phyloP scores from a whole-genome alignment of 2,888 invertebrate genomes.

The Seira musarum region DNA sequence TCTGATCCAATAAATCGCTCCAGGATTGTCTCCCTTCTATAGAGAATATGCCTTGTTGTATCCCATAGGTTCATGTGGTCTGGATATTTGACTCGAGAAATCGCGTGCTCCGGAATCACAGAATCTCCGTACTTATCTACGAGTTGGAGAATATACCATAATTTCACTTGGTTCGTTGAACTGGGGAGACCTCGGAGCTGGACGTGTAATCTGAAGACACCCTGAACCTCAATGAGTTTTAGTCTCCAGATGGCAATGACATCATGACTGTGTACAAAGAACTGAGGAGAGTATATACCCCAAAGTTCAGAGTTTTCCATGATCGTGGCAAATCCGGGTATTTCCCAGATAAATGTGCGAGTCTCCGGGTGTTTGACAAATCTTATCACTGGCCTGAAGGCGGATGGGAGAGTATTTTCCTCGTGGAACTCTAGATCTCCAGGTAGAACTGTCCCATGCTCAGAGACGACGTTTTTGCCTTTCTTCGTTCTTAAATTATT shows the following conservation, averaged over 20 bases:
- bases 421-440: constrained; percentile 40
- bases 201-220: constrained; percentile 61
- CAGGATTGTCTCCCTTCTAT: constrained; percentile 52
- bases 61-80: constrained; percentile 59
- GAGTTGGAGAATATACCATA: constrained; percentile 57
- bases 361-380: constrained; percentile 50
- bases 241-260: constrained; percentile 58
- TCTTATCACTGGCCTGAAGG: constrained; percentile 35
- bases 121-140: constrained; percentile 58
- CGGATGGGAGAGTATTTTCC: constrained; percentile 11
- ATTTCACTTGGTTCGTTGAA: constrained; percentile 50
- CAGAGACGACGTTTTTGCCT: constrained; percentile 33
- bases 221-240: constrained; percentile 57
- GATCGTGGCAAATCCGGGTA: constrained; percentile 47
- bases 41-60: constrained; percentile 58
- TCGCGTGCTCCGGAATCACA: constrained; percentile 60
- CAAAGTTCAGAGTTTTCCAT: constrained; percentile 53
- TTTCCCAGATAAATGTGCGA: constrained; percentile 57
- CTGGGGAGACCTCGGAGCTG: constrained; percentile 57
- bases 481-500: background rate
- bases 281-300: constrained; percentile 60
- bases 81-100: constrained; percentile 55
- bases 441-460: constrained; percentile 30
- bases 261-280: constrained; percentile 46
- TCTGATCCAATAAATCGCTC: constrained; percentile 41